Percentiles rank a stretch among this genome's conserved stretches.
Evolutionary conservation across 2,797 vertebrate genomes (phyloP).

Genomic region (Tokudaia muenninki): DNA sequence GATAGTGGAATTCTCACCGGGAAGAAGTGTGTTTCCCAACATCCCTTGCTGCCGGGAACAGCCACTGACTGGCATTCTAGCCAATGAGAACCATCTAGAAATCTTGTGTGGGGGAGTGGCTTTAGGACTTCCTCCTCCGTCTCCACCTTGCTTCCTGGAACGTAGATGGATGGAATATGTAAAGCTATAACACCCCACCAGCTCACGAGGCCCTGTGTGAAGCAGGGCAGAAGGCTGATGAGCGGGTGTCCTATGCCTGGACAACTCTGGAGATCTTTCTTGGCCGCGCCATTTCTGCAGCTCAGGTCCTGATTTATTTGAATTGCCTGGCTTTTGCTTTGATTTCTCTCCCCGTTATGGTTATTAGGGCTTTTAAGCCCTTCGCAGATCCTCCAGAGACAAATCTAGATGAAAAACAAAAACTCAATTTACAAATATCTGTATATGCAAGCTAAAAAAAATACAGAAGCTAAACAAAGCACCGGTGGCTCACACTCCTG

Average conservation of each 20-base stretch:
- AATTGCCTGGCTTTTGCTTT: neutral
- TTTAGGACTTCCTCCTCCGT: neutral
- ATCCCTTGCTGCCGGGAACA: neutral
- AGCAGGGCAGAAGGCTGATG: neutral
- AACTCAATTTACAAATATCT: neutral
- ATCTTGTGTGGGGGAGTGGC: neutral
- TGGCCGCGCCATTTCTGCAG: too few species aligned
- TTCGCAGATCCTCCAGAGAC: constrained; percentile 46
- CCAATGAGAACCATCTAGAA: constrained; percentile 6
- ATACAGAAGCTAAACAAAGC: neutral
- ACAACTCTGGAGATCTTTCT: neutral
- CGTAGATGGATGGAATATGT: neutral
- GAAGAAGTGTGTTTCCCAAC: neutral
- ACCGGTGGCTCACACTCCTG: neutral
- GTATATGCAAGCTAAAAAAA: neutral
- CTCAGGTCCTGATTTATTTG: neutral
- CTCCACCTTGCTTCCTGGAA: neutral
- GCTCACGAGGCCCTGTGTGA: neutral
- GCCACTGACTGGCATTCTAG: neutral
- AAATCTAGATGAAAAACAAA: neutral
- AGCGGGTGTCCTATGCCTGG: neutral
- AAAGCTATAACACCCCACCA: neutral
- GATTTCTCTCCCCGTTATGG: neutral
- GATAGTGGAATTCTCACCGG: neutral
- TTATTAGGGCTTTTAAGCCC: neutral